These are phyloP conservation scores for Stenodema calcarata DNA, from an alignment of 2,888 invertebrate species.

Conservation along the genomic window DNA sequence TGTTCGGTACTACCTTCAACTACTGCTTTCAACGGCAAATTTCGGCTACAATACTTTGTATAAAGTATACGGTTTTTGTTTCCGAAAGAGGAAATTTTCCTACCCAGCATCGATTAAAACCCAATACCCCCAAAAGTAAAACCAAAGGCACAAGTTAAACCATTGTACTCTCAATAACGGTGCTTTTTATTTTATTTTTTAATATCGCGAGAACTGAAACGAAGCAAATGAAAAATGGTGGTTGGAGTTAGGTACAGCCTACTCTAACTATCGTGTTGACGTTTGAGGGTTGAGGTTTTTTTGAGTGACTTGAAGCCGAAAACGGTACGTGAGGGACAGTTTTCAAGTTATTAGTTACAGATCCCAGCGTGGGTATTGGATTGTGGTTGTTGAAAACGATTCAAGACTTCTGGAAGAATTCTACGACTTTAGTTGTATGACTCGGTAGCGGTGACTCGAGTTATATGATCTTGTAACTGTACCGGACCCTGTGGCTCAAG, in stretches of 20 bases:
- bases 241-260: not conserved
- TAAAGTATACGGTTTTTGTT: not conserved
- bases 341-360: no score
- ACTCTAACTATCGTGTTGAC: not conserved
- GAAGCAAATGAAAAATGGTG: not conserved
- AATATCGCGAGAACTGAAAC: not conserved
- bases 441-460: no score
- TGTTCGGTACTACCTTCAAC: not conserved
- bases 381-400: no score
- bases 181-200: no score
- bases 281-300: no score
- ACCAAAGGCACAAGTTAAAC: constrained; percentile 26
- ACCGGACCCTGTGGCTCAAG: no score
- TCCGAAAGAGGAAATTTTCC: not conserved
- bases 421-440: no score
- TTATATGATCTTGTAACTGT: no score
- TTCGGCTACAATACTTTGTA: not conserved
- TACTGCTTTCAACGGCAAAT: not conserved
- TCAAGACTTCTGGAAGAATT: no score
- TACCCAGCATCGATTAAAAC: not conserved
- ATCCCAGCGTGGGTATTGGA: no score
- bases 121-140: not conserved
- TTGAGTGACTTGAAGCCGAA: no score
- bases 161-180: constrained; percentile 29
- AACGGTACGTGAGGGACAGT: no score